Conservation (phyloP, 2,113 vertebrate species). For the Alethe castanea region DNA sequence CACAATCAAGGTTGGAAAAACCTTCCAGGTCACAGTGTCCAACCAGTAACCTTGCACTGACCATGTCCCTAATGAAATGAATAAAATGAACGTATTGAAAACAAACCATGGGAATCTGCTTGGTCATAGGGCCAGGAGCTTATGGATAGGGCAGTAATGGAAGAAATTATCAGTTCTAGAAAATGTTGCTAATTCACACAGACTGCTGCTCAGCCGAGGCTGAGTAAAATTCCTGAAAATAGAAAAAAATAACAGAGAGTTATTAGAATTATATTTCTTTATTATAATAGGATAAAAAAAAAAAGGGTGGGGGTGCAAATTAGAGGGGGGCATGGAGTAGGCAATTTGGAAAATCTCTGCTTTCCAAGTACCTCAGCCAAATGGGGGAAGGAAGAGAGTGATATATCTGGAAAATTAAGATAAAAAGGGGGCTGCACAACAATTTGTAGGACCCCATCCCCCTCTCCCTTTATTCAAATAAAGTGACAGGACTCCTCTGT, state of each 20-base stretch:
- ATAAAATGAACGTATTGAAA: not conserved
- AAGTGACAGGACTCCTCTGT: not conserved
- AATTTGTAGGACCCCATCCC: not conserved
- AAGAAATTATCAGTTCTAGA: not conserved
- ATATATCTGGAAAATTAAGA: not conserved
- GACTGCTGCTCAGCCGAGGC: not conserved
- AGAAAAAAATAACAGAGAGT: not conserved
- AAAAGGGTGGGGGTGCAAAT: rapidly evolving
- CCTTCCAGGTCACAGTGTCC: rapidly evolving
- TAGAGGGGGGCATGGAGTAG: not conserved
- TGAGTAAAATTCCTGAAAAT: not conserved
- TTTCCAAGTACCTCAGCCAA: not conserved
- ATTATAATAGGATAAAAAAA: not conserved
- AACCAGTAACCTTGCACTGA: rapidly evolving
- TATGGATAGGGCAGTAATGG: not conserved
- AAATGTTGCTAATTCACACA: not conserved
- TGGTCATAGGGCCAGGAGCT: not conserved
- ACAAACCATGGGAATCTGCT: not conserved
- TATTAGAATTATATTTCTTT: not conserved
- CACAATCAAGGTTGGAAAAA: not conserved
- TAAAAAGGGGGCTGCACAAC: not conserved
- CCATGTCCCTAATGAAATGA: not conserved
- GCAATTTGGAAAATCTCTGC: not conserved
- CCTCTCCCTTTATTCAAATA: not conserved
- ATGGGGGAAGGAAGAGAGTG: not conserved